phyloP scores from a whole-genome alignment of 2,888 invertebrate genomes.

The Dendrolimus houi region DNA sequence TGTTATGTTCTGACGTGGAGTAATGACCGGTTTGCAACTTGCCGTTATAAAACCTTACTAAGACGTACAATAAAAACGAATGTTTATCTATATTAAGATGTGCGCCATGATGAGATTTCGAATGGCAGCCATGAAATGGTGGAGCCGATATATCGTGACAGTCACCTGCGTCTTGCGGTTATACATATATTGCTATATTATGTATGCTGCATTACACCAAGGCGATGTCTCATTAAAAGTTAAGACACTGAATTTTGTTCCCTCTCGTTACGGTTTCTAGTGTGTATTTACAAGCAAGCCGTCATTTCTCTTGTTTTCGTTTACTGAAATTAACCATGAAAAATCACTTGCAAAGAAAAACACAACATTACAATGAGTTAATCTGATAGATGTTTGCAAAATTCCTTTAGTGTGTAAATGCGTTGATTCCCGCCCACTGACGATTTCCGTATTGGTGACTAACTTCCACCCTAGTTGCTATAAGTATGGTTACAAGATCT shows the following conservation, averaged over 20 bases:
- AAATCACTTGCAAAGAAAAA: conserved; percentile 12
- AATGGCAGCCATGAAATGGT: conserved; percentile 47
- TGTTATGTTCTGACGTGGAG: background rate
- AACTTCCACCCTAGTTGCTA: no score
- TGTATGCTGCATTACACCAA: conserved; percentile 28
- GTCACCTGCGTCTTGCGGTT: conserved; percentile 36
- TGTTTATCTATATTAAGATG: conserved; percentile 25
- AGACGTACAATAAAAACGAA: conserved; percentile 50
- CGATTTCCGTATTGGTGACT: no score
- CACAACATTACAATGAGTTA: no score
- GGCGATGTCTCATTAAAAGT: conserved; percentile 34
- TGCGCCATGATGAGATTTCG: conserved; percentile 37
- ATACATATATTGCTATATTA: conserved; percentile 40
- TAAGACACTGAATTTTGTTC: conserved; percentile 20
- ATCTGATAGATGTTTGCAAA: no score
- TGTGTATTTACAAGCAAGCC: conserved; percentile 33
- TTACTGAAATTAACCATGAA: conserved; percentile 29
- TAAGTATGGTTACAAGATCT: no score
- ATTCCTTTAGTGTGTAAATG: no score
- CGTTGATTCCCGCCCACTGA: no score
- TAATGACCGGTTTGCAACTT: no score
- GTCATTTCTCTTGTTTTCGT: conserved; percentile 34
- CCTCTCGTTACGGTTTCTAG: conserved; percentile 25
- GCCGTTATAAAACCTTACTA: conserved; percentile 21
- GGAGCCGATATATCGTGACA: conserved; percentile 31